Evolutionary conservation across 2,888 invertebrate genomes (phyloP), one percentile per base, ranked within the genome.

Genomic region (Drosophila anomelani): DNA sequence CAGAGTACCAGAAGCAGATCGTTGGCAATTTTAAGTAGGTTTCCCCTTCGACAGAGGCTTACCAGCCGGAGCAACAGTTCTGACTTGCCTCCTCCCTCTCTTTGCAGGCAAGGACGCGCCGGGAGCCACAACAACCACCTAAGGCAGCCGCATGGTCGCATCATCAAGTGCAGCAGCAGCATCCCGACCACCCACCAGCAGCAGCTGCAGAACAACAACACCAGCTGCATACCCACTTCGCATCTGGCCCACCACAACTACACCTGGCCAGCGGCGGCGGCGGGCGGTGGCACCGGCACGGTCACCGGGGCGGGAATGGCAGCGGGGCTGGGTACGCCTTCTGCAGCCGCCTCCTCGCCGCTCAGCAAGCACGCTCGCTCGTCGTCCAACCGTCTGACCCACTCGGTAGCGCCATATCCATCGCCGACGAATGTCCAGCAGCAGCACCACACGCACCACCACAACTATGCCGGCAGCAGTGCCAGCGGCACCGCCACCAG

Each of bases 1-100:
- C 97, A 20, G 97, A 97, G 93, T 97, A 97, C 93, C 97, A 97
- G 93, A 95, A 96, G 86, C 96, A 96, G 92, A 94, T 96, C 76
- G 95, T 96, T 77, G 95, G 95, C 81, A 95, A 94, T 80, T 95
- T 94, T 91, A 95, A 94, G 94, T 95, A 90, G 81, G 87, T 80
- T 13, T 34, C 15, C 17, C 9, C 15, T 20, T 9, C 20, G 20
- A 7, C 49, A 32, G 8, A 32, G 8, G 34, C 10, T 34, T 34
- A 34, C 12, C 34, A 34, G 1, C 20, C 34, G 13, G 15, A 51
- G 51, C 20, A 34, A n/a, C 29, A 6, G 15, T 3, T 15, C 17
- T 66, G 4, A 54, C 32, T 20, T 20, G 34, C 6, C 36, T 20
- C 51, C 6, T 10, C 8, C 29, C 15, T 15, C 1, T 64, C 1